Percentiles rank a stretch among this genome's conserved stretches.
These are phyloP conservation scores for Ophion obscuratus DNA, from an alignment of 2,888 invertebrate species.

Conservation along the genomic window DNA sequence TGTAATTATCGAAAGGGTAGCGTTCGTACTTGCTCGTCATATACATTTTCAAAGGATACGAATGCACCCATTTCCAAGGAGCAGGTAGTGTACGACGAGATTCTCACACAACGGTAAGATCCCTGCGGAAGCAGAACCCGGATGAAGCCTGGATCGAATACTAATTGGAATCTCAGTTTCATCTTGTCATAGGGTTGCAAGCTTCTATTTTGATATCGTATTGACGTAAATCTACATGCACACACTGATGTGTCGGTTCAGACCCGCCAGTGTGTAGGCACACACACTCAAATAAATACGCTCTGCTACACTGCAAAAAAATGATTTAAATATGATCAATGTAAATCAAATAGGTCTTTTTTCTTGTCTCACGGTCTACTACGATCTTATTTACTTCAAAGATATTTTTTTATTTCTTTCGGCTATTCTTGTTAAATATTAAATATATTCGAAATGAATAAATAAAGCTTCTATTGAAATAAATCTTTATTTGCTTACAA, in stretches of 20 bases:
- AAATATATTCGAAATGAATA: too few relatives aligned
- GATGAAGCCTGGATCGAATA: constrained; percentile 26
- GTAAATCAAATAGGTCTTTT: too few relatives aligned
- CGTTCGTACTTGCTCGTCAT: background rate
- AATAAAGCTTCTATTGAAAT: too few relatives aligned
- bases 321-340: too few relatives aligned
- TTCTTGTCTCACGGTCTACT: too few relatives aligned
- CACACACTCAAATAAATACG: too few relatives aligned
- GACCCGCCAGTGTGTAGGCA: background rate
- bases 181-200: background rate
- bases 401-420: too few relatives aligned
- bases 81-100: background rate
- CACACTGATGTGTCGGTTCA: background rate
- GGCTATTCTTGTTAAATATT: too few relatives aligned
- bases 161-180: constrained; percentile 39
- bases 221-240: background rate
- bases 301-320: too few relatives aligned
- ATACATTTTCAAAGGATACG: background rate
- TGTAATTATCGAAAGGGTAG: background rate
- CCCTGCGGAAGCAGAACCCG: background rate
- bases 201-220: constrained; percentile 7
- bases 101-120: background rate
- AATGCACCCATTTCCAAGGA: background rate
- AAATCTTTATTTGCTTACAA: too few relatives aligned
- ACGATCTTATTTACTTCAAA: too few relatives aligned